phyloP scores from a whole-genome alignment of 2,888 invertebrate species.

The Hyalella azteca region DNA sequence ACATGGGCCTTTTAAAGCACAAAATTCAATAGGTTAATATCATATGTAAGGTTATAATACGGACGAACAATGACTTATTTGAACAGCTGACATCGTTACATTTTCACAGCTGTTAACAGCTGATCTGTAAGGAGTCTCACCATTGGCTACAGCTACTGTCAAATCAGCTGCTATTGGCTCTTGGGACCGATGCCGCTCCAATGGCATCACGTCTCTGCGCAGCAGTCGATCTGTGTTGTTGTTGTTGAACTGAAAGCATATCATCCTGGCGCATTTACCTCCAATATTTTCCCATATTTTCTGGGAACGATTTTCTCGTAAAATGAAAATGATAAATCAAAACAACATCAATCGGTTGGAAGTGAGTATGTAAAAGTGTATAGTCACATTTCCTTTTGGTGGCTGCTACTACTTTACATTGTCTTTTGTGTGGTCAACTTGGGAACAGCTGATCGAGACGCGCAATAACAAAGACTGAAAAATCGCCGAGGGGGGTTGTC shows the following conservation, averaged over 20 bases:
- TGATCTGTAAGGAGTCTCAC: not conserved
- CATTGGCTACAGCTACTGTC: constrained; percentile 20
- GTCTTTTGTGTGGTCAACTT: constrained; percentile 3
- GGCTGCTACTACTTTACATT: not conserved
- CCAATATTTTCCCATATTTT: constrained; percentile 57
- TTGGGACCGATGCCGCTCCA: not conserved
- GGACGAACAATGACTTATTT: too few species aligned
- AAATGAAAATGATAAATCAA: constrained; percentile 58
- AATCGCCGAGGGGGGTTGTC: not conserved
- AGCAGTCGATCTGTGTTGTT: constrained; percentile 13
- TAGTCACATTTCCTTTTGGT: not conserved
- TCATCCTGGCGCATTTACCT: constrained; percentile 57
- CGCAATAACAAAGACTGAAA: constrained; percentile 27
- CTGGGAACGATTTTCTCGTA: constrained; percentile 56
- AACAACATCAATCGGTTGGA: constrained; percentile 55
- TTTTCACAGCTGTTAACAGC: not conserved
- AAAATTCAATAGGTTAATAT: too few species aligned
- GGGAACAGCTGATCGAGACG: constrained; percentile 51
- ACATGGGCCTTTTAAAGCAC: too few species aligned
- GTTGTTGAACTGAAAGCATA: constrained; percentile 27
- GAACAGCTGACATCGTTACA: not conserved
- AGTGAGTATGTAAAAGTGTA: constrained; percentile 42
- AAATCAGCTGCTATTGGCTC: constrained; percentile 5
- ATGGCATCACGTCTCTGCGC: not conserved
- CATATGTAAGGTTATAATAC: too few species aligned